These are phyloP conservation scores for Polydrusus pterygomalis DNA, from an alignment of 2,888 invertebrate genomes.

Conservation along the genomic window DNA sequence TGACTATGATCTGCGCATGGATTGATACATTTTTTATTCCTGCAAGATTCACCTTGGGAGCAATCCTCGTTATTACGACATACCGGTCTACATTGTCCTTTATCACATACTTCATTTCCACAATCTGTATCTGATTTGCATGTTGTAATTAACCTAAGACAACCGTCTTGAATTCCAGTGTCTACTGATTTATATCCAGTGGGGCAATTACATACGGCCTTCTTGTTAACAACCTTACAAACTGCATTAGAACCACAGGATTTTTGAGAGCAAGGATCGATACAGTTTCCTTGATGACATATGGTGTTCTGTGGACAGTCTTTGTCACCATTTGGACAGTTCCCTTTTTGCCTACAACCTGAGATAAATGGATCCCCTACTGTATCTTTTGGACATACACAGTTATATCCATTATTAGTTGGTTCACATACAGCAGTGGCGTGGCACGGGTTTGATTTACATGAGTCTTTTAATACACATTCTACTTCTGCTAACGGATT, in stretches of 20 bases:
- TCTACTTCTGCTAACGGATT: conserved; percentile 90
- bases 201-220: conserved; percentile 87
- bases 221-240: conserved; percentile 85
- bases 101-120: conserved; percentile 84
- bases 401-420: conserved; percentile 78
- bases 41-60: conserved; percentile 85
- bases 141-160: conserved; percentile 80
- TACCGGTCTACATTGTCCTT: conserved; percentile 88
- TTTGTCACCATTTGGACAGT: conserved; percentile 81
- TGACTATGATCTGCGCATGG: conserved; percentile 88
- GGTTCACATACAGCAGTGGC: conserved; percentile 85
- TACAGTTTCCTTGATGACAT: conserved; percentile 82
- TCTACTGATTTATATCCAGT: conserved; percentile 83
- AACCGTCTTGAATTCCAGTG: conserved; percentile 79
- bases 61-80: conserved; percentile 87
- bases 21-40: conserved; percentile 85
- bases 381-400: conserved; percentile 85
- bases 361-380: conserved; percentile 84
- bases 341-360: conserved; percentile 87
- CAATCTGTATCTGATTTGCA: conserved; percentile 86
- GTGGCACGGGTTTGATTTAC: conserved; percentile 88
- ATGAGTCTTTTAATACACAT: conserved; percentile 82
- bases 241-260: conserved; percentile 86
- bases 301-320: conserved; percentile 86
- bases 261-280: conserved; percentile 87